Conservation (phyloP, 2,113 vertebrate genomes). For the Anser cygnoides region DNA sequence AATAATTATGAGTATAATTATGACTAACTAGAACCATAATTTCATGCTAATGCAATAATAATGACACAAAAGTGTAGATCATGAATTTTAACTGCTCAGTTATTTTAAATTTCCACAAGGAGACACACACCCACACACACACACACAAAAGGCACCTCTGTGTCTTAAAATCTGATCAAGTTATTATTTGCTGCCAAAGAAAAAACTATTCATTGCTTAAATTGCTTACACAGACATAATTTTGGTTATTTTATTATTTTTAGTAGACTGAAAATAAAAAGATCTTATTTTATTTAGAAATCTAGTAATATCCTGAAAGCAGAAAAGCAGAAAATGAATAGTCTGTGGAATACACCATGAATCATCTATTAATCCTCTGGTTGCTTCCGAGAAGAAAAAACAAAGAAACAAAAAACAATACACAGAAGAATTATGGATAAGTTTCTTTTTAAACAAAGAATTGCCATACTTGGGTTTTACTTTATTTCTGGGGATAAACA, state of each 20-base stretch:
- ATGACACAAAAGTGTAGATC: conserved; percentile 82
- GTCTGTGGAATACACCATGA: background rate
- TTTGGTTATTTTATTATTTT: conserved; percentile 46
- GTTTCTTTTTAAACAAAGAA: background rate
- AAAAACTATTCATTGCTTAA: background rate
- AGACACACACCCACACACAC: background rate
- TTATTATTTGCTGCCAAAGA: conserved; percentile 1
- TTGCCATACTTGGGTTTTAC: background rate
- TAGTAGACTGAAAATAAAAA: background rate
- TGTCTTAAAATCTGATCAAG: conserved; percentile 20
- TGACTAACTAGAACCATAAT: conserved; percentile 83
- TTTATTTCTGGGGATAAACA: background rate
- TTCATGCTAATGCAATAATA: conserved; percentile 86
- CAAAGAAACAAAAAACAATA: background rate
- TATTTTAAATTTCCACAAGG: conserved; percentile 76
- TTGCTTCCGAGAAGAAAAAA: background rate
- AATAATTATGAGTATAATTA: conserved; percentile 85
- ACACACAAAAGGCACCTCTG: background rate
- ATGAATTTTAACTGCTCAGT: conserved; percentile 83
- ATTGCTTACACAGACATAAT: background rate
- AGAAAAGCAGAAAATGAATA: background rate
- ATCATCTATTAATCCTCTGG: background rate
- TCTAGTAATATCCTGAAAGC: background rate
- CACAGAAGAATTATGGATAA: background rate
- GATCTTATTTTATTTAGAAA: background rate